Evolutionary conservation across 2,888 invertebrate genomes (phyloP), one percentile per base, ranked within the genome.

Genomic region (Stenolophus ochropezus): DNA sequence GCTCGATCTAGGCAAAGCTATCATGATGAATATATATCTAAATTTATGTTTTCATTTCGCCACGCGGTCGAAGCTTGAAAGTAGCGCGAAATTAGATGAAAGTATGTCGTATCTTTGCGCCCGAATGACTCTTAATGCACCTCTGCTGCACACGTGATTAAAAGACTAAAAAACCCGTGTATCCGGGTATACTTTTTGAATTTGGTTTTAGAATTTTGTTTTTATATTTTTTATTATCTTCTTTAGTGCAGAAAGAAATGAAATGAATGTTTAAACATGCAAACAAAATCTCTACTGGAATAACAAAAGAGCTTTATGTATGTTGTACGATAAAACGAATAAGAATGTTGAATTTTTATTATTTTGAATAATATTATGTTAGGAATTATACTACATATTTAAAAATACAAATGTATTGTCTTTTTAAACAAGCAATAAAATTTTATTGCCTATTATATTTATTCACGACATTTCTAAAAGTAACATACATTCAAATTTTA

Each of bases 401-500:
- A 42, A 42, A 42, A 42, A 42, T 42, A 4, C 11, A 8, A 11
- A 42, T 11, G 33, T 42, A 42, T 42, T 0, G 6, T 42, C 33
- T 42, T n/a, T n/a, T n/a, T n/a, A n/a, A n/a, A 42, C 33, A 11
- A 11, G 33, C 8, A 42, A 42, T 42, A 42, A 42, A 11, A 33
- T 0, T 33, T 5, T 33, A 5, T 33, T 33, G 33, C 1, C 33
- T 42, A 42, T 42, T 42, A 6, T 42, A 42, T 42, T 8, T 42
- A 42, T 42, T 11, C 27, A 27, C 77, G 77, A 61, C 77, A 77
- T 61, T 61, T 77, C 61, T 47, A 61, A 47, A 77, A 21, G 33
- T n/a, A n/a, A n/a, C n/a, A n/a, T n/a, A n/a, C n/a, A n/a, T n/a
- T n/a, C n/a, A n/a, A n/a, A n/a, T n/a, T n/a, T n/a, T n/a, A n/a